Evolutionary conservation across 2,113 vertebrate genomes (phyloP).

Genomic region (Limanda limanda): DNA sequence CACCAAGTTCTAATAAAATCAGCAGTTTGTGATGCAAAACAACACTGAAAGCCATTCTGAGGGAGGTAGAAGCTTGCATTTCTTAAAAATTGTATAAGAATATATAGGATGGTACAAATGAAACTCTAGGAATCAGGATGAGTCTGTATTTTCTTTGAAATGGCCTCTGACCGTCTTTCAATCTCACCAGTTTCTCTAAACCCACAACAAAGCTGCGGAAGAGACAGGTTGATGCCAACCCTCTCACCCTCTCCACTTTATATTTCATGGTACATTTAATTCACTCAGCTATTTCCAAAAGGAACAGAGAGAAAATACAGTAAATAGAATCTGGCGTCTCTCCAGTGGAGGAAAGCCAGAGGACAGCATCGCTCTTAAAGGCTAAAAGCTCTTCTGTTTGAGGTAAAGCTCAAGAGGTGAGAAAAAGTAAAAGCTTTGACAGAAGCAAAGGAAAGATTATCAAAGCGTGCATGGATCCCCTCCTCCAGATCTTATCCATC

Average conservation of each 20-base stretch:
- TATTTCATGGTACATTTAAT: conserved; percentile 2
- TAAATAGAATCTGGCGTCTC: conserved; percentile 6
- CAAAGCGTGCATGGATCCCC: neutral
- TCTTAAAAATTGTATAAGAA: too few relatives aligned
- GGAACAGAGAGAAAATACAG: neutral
- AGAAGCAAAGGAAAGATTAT: neutral
- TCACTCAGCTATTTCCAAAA: conserved; percentile 16
- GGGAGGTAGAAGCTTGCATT: too few relatives aligned
- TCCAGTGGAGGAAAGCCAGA: neutral
- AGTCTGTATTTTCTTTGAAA: too few relatives aligned
- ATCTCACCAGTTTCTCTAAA: neutral
- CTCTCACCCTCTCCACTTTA: neutral
- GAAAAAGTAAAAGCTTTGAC: conserved; percentile 14
- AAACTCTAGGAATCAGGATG: too few relatives aligned
- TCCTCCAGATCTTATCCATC: neutral
- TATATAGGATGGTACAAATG: too few relatives aligned
- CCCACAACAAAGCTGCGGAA: neutral
- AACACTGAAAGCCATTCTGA: too few relatives aligned
- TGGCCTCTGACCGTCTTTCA: too few relatives aligned
- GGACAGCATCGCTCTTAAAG: neutral
- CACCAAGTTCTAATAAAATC: too few relatives aligned
- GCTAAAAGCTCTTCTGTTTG: conserved; percentile 31
- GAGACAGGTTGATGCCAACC: neutral
- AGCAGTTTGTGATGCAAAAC: too few relatives aligned
- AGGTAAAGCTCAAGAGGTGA: neutral